Evolutionary conservation across 1,140 invertebrate species (phyloP).

Genomic region (Papilio helenus): DNA sequence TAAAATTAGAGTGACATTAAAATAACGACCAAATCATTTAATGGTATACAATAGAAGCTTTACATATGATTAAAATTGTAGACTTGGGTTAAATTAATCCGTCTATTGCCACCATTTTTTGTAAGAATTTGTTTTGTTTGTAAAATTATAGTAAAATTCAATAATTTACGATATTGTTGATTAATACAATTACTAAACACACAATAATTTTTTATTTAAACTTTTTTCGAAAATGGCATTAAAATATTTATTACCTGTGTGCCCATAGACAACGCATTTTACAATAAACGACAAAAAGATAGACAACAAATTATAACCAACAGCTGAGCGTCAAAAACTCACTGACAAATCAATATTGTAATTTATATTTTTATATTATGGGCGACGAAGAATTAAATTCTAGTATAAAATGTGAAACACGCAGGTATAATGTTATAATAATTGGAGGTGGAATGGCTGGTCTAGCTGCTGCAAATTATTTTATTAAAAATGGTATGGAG

Average conservation of each 20-base stretch:
- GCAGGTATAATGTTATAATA: conserved; percentile 89
- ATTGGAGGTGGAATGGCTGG: conserved; percentile 95
- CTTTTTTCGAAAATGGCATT: neutral
- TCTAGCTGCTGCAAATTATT: conserved; percentile 92
- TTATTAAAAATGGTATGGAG: conserved; percentile 90
- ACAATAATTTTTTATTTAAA: neutral
- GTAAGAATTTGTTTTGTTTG: no score
- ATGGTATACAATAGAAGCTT: neutral
- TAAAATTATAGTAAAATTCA: no score
- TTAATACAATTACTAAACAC: no score
- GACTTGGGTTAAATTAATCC: no score
- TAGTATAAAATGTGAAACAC: conserved; percentile 77
- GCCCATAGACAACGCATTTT: neutral
- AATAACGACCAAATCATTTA: neutral
- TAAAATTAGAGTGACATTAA: conserved; percentile 1
- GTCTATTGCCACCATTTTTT: no score
- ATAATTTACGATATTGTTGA: no score
- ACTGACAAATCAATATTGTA: conserved; percentile 65
- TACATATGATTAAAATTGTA: no score
- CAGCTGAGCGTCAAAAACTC: conserved; percentile 76
- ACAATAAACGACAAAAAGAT: conserved; percentile 43
- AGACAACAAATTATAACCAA: conserved; percentile 38
- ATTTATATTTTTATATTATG: conserved; percentile 73
- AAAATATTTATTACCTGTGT: neutral
- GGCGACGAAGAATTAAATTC: conserved; percentile 78